Evolutionary conservation across 2,113 vertebrate genomes (phyloP).

Genomic region (Origma solitaria): DNA sequence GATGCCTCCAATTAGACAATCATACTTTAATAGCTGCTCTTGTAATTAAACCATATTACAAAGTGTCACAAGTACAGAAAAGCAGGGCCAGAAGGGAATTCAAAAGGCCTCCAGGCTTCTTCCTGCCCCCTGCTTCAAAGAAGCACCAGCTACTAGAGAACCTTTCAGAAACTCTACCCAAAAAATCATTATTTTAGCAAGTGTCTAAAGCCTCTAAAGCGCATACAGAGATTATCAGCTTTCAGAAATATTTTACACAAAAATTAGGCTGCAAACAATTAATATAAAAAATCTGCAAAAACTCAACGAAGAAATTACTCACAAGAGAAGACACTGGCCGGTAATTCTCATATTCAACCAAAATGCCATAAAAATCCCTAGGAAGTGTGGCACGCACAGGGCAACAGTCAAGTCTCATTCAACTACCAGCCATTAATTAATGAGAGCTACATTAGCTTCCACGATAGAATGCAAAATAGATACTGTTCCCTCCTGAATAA

Average conservation of each 20-base stretch:
- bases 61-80: background rate
- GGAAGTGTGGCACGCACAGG: background rate
- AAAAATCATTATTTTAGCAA: background rate
- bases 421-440: background rate
- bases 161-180: background rate
- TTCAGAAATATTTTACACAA: background rate
- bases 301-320: background rate
- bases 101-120: background rate
- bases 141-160: background rate
- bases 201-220: background rate
- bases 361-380: background rate
- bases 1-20: conserved; percentile 4
- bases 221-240: background rate
- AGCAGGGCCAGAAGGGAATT: background rate
- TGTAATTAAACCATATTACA: background rate
- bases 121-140: background rate
- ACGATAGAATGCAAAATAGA: background rate
- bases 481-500: background rate
- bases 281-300: background rate
- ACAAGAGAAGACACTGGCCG: background rate
- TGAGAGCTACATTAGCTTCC: background rate
- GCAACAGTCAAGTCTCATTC: background rate
- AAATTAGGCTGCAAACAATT: background rate
- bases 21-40: background rate
- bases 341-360: background rate